These are phyloP conservation scores for Megamerina dolium DNA, from an alignment of 2,888 invertebrate species.

Conservation along the genomic window DNA sequence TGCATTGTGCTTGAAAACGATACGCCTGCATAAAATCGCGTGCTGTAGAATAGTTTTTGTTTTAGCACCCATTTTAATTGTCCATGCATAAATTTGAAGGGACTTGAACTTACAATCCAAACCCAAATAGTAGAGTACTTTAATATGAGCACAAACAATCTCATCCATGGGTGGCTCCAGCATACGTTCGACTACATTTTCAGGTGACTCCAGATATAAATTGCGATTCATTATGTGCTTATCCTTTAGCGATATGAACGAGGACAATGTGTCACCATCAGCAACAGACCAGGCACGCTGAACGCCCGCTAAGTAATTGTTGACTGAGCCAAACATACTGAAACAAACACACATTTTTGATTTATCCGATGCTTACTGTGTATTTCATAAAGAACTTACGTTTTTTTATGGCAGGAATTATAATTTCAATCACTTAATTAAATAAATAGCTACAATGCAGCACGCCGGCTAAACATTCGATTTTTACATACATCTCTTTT, in stretches of 20 bases:
- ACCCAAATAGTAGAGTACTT: constrained; percentile 53
- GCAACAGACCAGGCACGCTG: constrained; percentile 58
- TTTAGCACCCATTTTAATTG: neutral
- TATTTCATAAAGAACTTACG: too few species aligned
- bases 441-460: too few species aligned
- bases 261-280: constrained; percentile 58
- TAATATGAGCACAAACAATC: constrained; percentile 67
- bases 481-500: too few species aligned
- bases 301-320: constrained; percentile 49
- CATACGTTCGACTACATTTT: constrained; percentile 62
- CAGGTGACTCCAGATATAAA: constrained; percentile 65
- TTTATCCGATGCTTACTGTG: too few species aligned
- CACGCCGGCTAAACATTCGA: too few species aligned
- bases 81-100: neutral
- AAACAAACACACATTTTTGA: too few species aligned
- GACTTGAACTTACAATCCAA: constrained; percentile 47
- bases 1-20: constrained; percentile 68
- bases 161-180: constrained; percentile 71
- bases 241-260: constrained; percentile 61
- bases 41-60: constrained; percentile 25
- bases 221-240: constrained; percentile 67
- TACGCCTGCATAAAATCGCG: constrained; percentile 64
- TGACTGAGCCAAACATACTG: constrained; percentile 38
- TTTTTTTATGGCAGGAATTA: too few species aligned
- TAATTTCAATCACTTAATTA: too few species aligned